Percentiles rank a stretch among this genome's conserved stretches.
Conservation (phyloP, 2,113 vertebrate species). For the Epinephelus fuscoguttatus region DNA sequence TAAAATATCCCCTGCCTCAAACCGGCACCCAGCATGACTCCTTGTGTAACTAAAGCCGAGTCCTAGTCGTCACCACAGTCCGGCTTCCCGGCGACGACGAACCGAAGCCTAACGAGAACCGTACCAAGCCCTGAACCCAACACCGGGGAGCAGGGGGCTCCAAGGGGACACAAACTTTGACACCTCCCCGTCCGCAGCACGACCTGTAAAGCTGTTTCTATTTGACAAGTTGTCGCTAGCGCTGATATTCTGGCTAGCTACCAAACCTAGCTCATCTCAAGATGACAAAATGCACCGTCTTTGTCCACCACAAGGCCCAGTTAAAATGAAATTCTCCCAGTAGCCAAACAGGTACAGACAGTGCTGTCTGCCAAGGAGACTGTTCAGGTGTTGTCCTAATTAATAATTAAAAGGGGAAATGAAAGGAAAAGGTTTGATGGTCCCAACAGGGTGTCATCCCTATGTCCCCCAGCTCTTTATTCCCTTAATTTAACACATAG, state of each 20-base stretch:
- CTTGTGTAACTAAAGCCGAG: background rate
- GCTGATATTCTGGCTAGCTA: background rate
- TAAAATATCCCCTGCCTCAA: background rate
- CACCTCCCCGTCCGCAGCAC: background rate
- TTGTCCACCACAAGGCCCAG: background rate
- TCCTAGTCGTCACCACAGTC: background rate
- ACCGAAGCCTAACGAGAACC: background rate
- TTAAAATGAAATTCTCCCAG: background rate
- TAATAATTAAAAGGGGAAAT: too few species aligned
- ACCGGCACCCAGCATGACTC: too few species aligned
- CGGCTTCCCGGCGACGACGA: background rate
- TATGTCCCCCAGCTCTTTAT: too few species aligned
- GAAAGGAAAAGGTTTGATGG: too few species aligned
- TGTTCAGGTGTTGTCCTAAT: too few species aligned
- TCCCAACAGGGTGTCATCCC: too few species aligned
- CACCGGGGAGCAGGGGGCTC: background rate
- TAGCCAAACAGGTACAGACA: background rate
- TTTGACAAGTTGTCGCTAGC: background rate
- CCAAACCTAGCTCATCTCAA: background rate
- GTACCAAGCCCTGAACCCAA: background rate
- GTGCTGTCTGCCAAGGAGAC: too few species aligned
- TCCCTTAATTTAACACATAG: too few species aligned
- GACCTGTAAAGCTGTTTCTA: background rate
- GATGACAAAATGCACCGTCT: background rate
- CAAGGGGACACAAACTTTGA: background rate